Evolutionary conservation across 2,888 invertebrate genomes (phyloP), one percentile per base, ranked within the genome.

Genomic region (Mechanitis messenoides): DNA sequence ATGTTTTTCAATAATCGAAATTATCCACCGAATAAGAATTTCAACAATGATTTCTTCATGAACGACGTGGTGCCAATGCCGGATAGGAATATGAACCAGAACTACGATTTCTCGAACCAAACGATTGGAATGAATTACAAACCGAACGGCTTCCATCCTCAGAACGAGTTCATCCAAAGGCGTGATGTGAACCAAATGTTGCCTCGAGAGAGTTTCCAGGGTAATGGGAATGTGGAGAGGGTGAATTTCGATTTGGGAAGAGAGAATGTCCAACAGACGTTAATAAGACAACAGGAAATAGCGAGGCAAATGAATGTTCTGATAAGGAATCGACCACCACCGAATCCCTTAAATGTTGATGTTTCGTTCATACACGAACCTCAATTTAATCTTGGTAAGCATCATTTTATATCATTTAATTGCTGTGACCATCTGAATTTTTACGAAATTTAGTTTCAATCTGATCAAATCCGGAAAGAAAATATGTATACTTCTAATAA

Each of bases 361-460:
- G 90, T 90, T 2, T 85, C 86, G 1, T 89, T 87, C 67, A 65
- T 90, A 58, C 90, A 88, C 59, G 90, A 90, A 60, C 75, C 83
- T 57, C 87, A 84, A 20, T 88, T 84, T 67, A 88, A 87, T 69
- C 74, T 89, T 54, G 87, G 90, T 89, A 66, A 83, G 87, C 78
- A 31, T 45, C 53, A 54, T 33, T 46, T 28, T n/a, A 55, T 33
- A 35, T 45, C 1, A 53, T 35, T 35, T 50, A 47, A 61, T 70
- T 72, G 6, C 35, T 35, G 35, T 35, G 6, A 35, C 35, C 35
- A 6, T 35, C 35, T 35, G 35, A 35, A 35, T 6, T 35, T 35
- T 20, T 20, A 20, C 20, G 20, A 20, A 20, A 20, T 20, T 20
- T 20, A 20, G 20, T 20, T 20, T 20, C 20, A 1, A 20, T 1